A percentile compares a stretch with the other conserved stretches of the same genome.
Conservation (phyloP, 2,888 invertebrate species). For the Muscina levida region DNA sequence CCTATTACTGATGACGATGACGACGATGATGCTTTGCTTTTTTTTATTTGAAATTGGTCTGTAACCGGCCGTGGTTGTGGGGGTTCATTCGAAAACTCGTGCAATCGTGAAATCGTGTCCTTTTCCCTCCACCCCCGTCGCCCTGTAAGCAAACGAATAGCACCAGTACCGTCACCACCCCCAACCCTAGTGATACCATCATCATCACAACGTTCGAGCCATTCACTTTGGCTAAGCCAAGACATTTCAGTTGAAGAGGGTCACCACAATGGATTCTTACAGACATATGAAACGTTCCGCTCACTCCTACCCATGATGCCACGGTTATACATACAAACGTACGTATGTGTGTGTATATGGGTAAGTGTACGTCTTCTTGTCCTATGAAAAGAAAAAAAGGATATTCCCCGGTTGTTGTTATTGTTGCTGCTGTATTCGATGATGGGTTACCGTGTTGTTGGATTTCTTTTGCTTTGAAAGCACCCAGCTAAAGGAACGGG, state of each 20-base stretch:
- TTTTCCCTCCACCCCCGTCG: constrained; percentile 40
- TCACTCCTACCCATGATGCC: constrained; percentile 36
- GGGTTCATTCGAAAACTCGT: constrained; percentile 42
- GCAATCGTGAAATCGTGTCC: constrained; percentile 58
- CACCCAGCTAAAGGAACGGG: constrained; percentile 54
- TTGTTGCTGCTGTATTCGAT: constrained; percentile 34
- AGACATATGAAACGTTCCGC: constrained; percentile 28
- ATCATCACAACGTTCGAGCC: constrained; percentile 53
- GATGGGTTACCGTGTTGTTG: constrained; percentile 49
- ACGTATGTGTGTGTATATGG: no score
- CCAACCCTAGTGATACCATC: constrained; percentile 31
- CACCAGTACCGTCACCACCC: constrained; percentile 8
- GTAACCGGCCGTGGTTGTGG: constrained; percentile 43
- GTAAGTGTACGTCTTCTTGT: not conserved
- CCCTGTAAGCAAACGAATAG: not conserved
- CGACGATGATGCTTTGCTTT: constrained; percentile 61
- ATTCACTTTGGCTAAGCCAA: constrained; percentile 65
- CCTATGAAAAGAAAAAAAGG: constrained; percentile 46
- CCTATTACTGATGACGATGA: constrained; percentile 43
- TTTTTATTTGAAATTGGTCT: constrained; percentile 62
- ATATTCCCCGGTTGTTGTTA: constrained; percentile 37
- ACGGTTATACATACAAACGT: constrained; percentile 6
- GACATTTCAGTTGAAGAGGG: constrained; percentile 65
- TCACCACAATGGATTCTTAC: constrained; percentile 47
- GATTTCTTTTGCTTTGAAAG: constrained; percentile 55